Evolutionary conservation across 2,113 vertebrate species (phyloP).

Genomic region (Microtus pennsylvanicus): DNA sequence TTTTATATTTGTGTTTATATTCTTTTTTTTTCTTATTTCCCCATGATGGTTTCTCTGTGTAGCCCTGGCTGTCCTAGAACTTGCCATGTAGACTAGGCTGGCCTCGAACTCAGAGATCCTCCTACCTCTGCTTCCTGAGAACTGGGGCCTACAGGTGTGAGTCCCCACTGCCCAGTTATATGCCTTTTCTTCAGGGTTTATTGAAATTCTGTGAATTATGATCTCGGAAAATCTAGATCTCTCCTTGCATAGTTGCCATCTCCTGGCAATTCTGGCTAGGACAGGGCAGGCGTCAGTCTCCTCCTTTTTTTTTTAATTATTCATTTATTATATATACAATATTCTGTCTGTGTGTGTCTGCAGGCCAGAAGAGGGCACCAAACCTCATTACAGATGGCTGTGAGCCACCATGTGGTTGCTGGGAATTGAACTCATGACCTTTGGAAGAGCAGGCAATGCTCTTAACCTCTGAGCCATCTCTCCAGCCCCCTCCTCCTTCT

Average conservation of each 20-base stretch:
- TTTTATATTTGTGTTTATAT: conserved; percentile 11
- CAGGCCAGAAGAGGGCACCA: too few species aligned
- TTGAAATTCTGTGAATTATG: not conserved
- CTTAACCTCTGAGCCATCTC: too few species aligned
- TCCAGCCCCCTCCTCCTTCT: not conserved
- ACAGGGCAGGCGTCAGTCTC: not conserved
- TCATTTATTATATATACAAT: too few species aligned
- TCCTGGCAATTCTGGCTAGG: not conserved
- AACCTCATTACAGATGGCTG: too few species aligned
- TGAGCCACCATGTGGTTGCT: too few species aligned
- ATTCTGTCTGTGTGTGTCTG: too few species aligned
- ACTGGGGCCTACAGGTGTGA: too few species aligned
- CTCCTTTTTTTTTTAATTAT: not conserved
- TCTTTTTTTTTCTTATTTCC: not conserved
- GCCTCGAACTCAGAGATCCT: not conserved
- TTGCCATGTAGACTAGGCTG: not conserved
- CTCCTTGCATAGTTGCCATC: not conserved
- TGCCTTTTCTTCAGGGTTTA: conserved; percentile 8
- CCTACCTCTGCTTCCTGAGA: not conserved
- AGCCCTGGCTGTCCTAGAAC: not conserved
- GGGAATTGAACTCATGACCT: too few species aligned
- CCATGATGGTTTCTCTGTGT: not conserved
- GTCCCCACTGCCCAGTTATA: too few species aligned
- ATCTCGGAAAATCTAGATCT: not conserved
- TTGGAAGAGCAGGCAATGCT: too few species aligned